A percentile compares a stretch with the other conserved stretches of the same genome.
These are phyloP conservation scores for Podocnemis expansa DNA, from an alignment of 2,113 vertebrate genomes.

Conservation along the genomic window DNA sequence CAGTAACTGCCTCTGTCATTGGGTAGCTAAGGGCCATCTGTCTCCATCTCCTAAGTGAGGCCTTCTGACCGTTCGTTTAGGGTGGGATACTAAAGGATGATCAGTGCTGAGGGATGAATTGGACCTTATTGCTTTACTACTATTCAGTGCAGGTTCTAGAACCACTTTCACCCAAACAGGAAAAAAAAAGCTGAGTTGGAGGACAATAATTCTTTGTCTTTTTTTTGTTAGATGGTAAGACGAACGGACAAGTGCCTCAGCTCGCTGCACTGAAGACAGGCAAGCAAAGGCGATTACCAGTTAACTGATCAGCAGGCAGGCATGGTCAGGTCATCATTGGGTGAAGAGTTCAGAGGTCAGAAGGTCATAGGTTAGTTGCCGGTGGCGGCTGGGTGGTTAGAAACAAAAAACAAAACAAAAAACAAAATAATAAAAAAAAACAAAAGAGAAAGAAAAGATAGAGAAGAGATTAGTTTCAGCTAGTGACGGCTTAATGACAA, in stretches of 20 bases:
- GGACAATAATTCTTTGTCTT: constrained; percentile 85
- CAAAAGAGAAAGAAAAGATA: constrained; percentile 91
- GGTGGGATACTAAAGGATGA: constrained; percentile 78
- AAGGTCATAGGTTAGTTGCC: constrained; percentile 99
- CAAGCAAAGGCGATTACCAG: constrained; percentile 95
- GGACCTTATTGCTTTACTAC: constrained; percentile 94
- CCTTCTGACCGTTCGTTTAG: constrained; percentile 84
- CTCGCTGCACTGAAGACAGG: constrained; percentile 90
- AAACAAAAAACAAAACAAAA: constrained; percentile 84
- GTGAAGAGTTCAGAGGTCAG: constrained; percentile 99
- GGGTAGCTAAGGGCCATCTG: constrained; percentile 80
- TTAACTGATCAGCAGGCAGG: constrained; percentile 98
- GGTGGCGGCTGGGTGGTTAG: constrained; percentile 99
- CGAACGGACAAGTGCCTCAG: constrained; percentile 88
- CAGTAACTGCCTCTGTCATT: constrained; percentile 86
- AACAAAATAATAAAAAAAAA: constrained; percentile 84
- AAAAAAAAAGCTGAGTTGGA: constrained; percentile 81
- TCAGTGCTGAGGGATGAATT: constrained; percentile 84
- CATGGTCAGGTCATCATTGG: constrained; percentile 99
- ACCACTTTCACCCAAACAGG: constrained; percentile 85
- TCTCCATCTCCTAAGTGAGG: constrained; percentile 79
- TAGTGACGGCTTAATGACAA: constrained; percentile 99
- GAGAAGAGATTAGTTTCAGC: constrained; percentile 99
- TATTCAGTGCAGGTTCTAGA: constrained; percentile 92
- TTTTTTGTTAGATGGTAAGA: constrained; percentile 90